Percentiles rank a stretch among this genome's conserved stretches.
Evolutionary conservation across 1,140 invertebrate species (phyloP).

Genomic region (Sarcophaga peregrina): DNA sequence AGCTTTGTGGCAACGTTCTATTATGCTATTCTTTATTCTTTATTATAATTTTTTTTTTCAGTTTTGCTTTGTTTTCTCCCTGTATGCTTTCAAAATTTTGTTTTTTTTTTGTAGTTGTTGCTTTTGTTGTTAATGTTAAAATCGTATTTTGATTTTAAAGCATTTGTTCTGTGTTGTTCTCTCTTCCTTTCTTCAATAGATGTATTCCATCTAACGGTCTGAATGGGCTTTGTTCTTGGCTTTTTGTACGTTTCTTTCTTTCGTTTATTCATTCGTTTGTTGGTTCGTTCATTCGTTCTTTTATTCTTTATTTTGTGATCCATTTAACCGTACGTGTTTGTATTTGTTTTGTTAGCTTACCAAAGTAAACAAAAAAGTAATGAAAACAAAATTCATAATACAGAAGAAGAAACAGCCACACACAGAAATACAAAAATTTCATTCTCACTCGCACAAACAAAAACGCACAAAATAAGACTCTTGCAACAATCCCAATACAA

Average conservation of each 20-base stretch:
- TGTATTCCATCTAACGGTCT: not conserved
- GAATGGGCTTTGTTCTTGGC: slow-evolving; percentile 11
- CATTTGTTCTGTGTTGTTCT: not conserved
- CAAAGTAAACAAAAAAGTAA: slow-evolving; percentile 12
- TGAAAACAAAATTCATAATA: slow-evolving; percentile 19
- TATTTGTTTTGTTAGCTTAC: slow-evolving; percentile 22
- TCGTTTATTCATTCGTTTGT: not conserved
- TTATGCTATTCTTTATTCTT: not conserved
- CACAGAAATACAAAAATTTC: not conserved
- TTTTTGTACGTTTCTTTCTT: slow-evolving; percentile 17
- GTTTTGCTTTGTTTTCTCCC: not conserved
- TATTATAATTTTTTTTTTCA: too few species aligned
- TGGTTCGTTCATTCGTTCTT: too few species aligned
- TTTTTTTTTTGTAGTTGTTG: not conserved
- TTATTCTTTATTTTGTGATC: slow-evolving; percentile 7
- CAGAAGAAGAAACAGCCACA: not conserved
- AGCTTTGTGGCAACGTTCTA: slow-evolving; percentile 23
- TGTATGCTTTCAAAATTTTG: too few species aligned
- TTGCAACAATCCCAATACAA: too few species aligned
- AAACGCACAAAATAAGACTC: not conserved
- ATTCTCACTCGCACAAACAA: not conserved
- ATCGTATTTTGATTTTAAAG: slow-evolving; percentile 22
- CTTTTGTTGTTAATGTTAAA: slow-evolving; percentile 6
- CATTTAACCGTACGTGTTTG: slow-evolving; percentile 21
- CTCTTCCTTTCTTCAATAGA: not conserved